These are phyloP conservation scores for Craniophora ligustri DNA, from an alignment of 2,888 invertebrate genomes.

Conservation along the genomic window DNA sequence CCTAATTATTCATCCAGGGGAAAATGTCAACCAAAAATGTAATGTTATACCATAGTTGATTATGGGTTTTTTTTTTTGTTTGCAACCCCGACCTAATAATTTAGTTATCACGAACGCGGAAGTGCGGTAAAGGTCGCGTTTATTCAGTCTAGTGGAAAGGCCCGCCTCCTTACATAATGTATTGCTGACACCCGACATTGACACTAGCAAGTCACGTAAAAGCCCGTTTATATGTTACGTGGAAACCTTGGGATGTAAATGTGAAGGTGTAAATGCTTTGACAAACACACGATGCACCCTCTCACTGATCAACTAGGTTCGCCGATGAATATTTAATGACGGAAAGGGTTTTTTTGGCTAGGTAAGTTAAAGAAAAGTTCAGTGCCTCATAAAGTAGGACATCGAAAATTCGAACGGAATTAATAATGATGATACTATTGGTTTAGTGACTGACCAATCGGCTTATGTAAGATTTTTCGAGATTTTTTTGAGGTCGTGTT, in stretches of 20 bases:
- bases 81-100: constrained; percentile 43
- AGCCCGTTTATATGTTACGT: background rate
- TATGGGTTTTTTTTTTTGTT: constrained; percentile 27
- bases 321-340: background rate
- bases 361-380: background rate
- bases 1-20: background rate
- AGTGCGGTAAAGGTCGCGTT: constrained; percentile 38
- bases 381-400: no score
- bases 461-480: no score
- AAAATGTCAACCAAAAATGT: constrained; percentile 11
- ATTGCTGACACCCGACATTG: constrained; percentile 34
- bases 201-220: constrained; percentile 17
- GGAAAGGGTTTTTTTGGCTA: background rate
- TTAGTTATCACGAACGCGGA: constrained; percentile 48
- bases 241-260: background rate
- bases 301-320: background rate
- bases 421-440: no score
- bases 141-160: constrained; percentile 39
- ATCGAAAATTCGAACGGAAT: no score
- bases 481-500: no score
- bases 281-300: no score
- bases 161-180: constrained; percentile 44
- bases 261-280: background rate
- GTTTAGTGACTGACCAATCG: no score
- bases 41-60: constrained; percentile 17